Conservation (phyloP, 2,113 vertebrate species). For the Upupa epops region DNA sequence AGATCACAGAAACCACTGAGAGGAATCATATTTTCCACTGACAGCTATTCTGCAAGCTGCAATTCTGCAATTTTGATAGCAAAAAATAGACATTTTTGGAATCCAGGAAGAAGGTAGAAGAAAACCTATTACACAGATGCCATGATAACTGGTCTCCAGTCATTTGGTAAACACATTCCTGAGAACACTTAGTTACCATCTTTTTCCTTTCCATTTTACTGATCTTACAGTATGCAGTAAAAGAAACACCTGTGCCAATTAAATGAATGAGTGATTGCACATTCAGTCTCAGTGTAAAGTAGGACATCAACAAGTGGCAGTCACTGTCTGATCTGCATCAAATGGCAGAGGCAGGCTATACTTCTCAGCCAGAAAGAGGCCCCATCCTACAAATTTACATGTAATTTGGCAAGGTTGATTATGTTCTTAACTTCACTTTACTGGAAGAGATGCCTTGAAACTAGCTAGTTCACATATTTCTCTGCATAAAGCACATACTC, state of each 20-base stretch:
- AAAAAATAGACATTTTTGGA: constrained; percentile 13
- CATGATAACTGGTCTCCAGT: not conserved
- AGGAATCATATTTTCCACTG: not conserved
- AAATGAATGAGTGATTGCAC: constrained; percentile 42
- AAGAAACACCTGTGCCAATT: constrained; percentile 53
- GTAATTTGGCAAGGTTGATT: not conserved
- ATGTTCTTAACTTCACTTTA: not conserved
- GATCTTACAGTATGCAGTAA: not conserved
- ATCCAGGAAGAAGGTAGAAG: not conserved
- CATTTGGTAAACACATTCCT: constrained; percentile 1
- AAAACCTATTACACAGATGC: not conserved
- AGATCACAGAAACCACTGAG: not conserved
- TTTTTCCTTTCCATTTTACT: constrained; percentile 3
- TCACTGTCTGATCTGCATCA: not conserved
- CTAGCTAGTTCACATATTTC: not conserved
- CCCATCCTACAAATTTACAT: not conserved
- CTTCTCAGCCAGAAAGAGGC: not conserved
- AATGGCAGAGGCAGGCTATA: not conserved
- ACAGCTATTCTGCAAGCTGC: not conserved
- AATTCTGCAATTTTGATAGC: not conserved
- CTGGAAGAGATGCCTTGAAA: not conserved
- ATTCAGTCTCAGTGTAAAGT: not conserved
- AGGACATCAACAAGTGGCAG: not conserved
- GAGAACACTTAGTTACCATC: not conserved
- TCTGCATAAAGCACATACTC: not conserved